Evolutionary conservation across 1,140 invertebrate genomes (phyloP).

Genomic region (Trypoxylus dichotomus): DNA sequence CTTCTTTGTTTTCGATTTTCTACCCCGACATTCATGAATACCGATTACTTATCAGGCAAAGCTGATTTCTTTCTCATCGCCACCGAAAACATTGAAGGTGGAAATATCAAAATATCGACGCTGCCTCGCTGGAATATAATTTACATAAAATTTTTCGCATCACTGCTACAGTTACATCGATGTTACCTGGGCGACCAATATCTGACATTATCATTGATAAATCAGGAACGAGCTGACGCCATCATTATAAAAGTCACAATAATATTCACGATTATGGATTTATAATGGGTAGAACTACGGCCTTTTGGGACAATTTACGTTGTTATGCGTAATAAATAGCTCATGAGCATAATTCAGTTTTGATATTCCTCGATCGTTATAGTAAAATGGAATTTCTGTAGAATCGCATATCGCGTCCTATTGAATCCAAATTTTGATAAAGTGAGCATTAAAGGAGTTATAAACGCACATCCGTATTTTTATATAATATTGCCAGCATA

Average conservation of each 20-base stretch:
- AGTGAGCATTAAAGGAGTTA: no score
- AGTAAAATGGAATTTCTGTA: background rate
- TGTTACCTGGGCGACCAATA: background rate
- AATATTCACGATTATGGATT: background rate
- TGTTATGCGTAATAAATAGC: background rate
- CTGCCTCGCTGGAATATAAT: background rate
- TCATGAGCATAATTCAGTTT: background rate
- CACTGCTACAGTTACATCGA: constrained; percentile 3
- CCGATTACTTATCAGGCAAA: constrained; percentile 1
- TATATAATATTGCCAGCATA: no score
- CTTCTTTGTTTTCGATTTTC: background rate
- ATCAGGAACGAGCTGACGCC: background rate
- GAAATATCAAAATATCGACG: background rate
- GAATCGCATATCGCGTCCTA: no score
- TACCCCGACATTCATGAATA: background rate
- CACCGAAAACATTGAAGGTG: background rate
- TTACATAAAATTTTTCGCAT: constrained; percentile 12
- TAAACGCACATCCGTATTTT: no score
- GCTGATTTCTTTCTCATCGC: background rate
- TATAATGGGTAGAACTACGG: background rate
- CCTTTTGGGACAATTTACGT: background rate
- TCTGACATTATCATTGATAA: constrained; percentile 5
- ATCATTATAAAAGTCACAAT: background rate
- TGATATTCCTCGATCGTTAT: background rate
- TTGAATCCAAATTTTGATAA: no score